Conservation (phyloP, 2,113 vertebrate genomes). For the Mionectes macconnelli region DNA sequence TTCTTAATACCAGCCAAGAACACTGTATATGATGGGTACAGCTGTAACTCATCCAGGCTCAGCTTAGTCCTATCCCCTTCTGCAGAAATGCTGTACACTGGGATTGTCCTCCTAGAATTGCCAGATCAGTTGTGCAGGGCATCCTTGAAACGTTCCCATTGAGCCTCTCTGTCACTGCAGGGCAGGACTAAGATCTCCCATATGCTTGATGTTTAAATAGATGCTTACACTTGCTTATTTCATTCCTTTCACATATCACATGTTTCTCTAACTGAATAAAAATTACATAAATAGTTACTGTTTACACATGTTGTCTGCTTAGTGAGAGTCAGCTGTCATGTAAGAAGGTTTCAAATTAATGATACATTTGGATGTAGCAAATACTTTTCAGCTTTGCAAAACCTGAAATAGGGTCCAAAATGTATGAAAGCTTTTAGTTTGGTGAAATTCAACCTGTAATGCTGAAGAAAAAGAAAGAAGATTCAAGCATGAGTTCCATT, state of each 20-base stretch:
- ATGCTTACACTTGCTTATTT: background rate
- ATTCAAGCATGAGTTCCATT: background rate
- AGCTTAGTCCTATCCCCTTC: background rate
- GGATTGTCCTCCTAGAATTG: background rate
- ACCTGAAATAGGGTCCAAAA: background rate
- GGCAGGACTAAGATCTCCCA: background rate
- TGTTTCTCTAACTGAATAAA: background rate
- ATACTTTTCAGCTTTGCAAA: background rate
- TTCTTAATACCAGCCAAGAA: background rate
- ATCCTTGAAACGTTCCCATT: fast-evolving
- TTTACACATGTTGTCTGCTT: background rate
- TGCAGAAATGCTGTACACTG: background rate
- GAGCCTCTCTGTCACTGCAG: background rate
- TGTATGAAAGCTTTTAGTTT: background rate
- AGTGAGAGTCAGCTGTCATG: background rate
- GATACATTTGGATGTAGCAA: background rate
- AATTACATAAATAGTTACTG: background rate
- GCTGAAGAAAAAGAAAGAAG: background rate
- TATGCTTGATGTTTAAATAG: background rate
- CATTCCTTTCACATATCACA: background rate
- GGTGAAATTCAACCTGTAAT: background rate
- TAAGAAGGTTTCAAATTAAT: background rate
- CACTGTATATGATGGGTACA: background rate
- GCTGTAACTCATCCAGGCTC: background rate
- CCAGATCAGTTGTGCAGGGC: background rate